phyloP scores from a whole-genome alignment of 2,888 invertebrate species.

The Stenurella melanura region DNA sequence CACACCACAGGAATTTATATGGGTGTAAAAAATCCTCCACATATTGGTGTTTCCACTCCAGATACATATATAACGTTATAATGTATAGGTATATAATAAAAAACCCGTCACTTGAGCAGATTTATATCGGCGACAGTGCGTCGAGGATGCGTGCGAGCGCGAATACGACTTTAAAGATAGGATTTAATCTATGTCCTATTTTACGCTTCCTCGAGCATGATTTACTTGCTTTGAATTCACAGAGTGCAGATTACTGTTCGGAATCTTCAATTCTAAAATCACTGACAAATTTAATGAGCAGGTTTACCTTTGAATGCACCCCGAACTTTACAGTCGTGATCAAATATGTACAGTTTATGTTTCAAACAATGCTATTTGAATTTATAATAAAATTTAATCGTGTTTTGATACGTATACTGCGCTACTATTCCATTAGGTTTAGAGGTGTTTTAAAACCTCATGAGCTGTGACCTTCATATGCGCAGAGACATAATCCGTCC shows the following conservation, averaged over 20 bases:
- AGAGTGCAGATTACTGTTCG: conserved; percentile 74
- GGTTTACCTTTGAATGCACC: conserved; percentile 14
- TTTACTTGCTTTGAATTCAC: conserved; percentile 74
- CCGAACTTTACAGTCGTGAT: neutral
- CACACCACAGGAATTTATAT: neutral
- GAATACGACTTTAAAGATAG: conserved; percentile 68
- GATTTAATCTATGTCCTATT: conserved; percentile 78
- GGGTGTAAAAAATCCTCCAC: neutral
- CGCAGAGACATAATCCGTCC: too few relatives aligned
- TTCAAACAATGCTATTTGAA: neutral
- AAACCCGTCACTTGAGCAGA: conserved; percentile 36
- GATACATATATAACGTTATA: neutral
- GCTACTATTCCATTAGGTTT: neutral
- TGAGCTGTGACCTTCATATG: too few relatives aligned
- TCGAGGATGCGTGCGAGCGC: conserved; percentile 60
- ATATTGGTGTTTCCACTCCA: neutral
- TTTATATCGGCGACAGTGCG: conserved; percentile 51
- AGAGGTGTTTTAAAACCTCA: too few relatives aligned
- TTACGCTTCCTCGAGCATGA: conserved; percentile 75
- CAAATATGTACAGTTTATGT: neutral
- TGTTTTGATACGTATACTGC: neutral
- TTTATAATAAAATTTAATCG: neutral
- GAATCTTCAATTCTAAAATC: conserved; percentile 24
- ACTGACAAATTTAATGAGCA: conserved; percentile 24
- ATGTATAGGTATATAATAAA: conserved; percentile 19